A percentile compares a stretch with the other conserved stretches of the same genome.
Evolutionary conservation across 2,797 vertebrate species (phyloP).

Genomic region (Trematomus bernacchii): DNA sequence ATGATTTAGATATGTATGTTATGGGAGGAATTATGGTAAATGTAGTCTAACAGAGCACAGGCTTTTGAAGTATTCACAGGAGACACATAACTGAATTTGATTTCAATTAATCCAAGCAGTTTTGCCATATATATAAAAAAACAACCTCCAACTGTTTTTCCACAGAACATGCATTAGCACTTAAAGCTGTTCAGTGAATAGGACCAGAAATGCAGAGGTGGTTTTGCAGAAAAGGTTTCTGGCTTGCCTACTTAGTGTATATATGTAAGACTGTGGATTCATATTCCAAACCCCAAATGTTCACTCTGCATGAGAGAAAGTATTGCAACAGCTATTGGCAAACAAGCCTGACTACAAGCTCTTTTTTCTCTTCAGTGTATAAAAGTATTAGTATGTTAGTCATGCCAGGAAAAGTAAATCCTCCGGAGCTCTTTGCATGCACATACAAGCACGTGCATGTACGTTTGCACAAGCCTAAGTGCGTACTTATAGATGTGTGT

Average conservation of each 20-base stretch:
- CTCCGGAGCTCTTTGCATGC: conserved; percentile 57
- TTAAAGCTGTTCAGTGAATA: conserved; percentile 37
- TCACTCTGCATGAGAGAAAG: conserved; percentile 68
- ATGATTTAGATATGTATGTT: conserved; percentile 16
- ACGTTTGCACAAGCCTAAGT: conserved; percentile 29
- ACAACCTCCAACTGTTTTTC: conserved; percentile 33
- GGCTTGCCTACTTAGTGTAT: conserved; percentile 48
- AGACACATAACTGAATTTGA: conserved; percentile 33
- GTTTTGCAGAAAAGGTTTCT: conserved; percentile 52
- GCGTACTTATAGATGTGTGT: conserved; percentile 38
- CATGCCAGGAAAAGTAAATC: conserved; percentile 82
- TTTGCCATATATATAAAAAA: conserved; percentile 19
- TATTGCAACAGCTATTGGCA: conserved; percentile 81
- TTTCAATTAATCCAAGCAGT: conserved; percentile 35
- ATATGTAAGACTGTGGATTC: conserved; percentile 63
- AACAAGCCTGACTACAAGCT: conserved; percentile 58
- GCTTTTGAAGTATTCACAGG: conserved; percentile 29
- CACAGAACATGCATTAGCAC: conserved; percentile 42
- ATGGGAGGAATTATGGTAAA: conserved; percentile 16
- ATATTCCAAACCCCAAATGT: conserved; percentile 63
- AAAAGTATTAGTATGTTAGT: conserved; percentile 70
- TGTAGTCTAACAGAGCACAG: conserved; percentile 22
- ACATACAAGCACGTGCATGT: conserved; percentile 47
- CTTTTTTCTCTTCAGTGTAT: conserved; percentile 71
- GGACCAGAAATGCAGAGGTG: conserved; percentile 36